phyloP scores from a whole-genome alignment of 1,140 invertebrate species.

The Battus philenor region DNA sequence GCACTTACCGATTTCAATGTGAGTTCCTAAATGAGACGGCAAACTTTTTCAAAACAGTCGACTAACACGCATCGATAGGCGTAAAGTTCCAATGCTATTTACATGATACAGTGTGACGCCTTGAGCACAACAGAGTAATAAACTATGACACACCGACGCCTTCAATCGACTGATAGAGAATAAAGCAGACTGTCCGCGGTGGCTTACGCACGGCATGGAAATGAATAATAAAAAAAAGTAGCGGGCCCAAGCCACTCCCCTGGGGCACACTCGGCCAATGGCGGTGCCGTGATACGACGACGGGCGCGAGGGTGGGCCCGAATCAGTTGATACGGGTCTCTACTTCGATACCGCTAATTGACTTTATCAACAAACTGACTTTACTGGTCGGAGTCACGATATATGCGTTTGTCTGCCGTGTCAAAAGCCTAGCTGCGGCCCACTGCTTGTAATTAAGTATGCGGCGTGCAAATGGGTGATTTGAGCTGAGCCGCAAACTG shows the following conservation, averaged over 20 bases:
- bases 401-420: constrained; percentile 69
- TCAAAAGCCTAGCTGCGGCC: constrained; percentile 69
- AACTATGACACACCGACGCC: constrained; percentile 69
- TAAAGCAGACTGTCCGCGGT: constrained; percentile 50
- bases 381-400: constrained; percentile 72
- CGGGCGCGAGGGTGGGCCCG: constrained; percentile 58
- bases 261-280: constrained; percentile 54
- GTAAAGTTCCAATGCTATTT: constrained; percentile 55
- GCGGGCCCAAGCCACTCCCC: constrained; percentile 57
- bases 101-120: constrained; percentile 52
- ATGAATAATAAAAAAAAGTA: constrained; percentile 61
- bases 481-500: constrained; percentile 34
- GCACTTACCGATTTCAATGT: too few species aligned
- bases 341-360: constrained; percentile 73
- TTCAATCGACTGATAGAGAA: constrained; percentile 67
- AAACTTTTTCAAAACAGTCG: constrained; percentile 20
- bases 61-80: constrained; percentile 51
- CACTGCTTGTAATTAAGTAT: constrained; percentile 67
- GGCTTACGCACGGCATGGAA: constrained; percentile 60
- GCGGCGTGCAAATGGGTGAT: constrained; percentile 56
- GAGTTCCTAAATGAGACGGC: too few species aligned
- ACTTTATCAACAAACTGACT: constrained; percentile 74
- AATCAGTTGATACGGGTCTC: constrained; percentile 65
- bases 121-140: constrained; percentile 60
- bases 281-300: constrained; percentile 38